These are phyloP conservation scores for Drosophila yakuba DNA, from an alignment of 1,140 invertebrate genomes.

Conservation along the genomic window DNA sequence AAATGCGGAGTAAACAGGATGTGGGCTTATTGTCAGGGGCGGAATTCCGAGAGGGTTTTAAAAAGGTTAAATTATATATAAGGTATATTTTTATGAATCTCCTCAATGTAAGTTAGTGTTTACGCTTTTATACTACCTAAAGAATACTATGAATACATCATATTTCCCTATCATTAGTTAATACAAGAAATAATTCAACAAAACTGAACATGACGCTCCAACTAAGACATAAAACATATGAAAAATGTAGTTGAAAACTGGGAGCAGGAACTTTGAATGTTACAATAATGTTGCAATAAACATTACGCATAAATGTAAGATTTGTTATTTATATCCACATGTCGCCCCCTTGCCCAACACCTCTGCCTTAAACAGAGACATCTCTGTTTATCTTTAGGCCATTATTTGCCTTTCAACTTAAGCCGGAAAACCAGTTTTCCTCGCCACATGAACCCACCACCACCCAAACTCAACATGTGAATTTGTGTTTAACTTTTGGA, in stretches of 20 bases:
- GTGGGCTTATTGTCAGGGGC: not conserved
- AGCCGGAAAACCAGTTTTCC: constrained; percentile 70
- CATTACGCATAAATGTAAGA: too few species aligned
- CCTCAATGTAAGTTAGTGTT: too few species aligned
- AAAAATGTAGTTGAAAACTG: too few species aligned
- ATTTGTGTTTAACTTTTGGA: constrained; percentile 71
- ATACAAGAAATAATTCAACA: too few species aligned
- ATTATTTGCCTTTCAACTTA: constrained; percentile 68
- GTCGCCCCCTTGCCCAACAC: not conserved
- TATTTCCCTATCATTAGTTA: too few species aligned
- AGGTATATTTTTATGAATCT: not conserved
- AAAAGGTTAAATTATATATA: not conserved
- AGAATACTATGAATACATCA: too few species aligned
- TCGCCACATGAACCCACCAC: constrained; percentile 15
- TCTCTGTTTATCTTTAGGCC: constrained; percentile 44
- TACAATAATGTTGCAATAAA: too few species aligned
- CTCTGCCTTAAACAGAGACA: constrained; percentile 27
- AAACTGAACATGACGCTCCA: too few species aligned
- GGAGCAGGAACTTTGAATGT: too few species aligned
- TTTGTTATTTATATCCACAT: too few species aligned
- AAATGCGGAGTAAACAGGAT: not conserved
- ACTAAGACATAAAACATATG: too few species aligned
- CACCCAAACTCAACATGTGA: constrained; percentile 8
- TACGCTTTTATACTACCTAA: too few species aligned
- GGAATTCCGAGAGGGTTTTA: not conserved